A percentile compares a stretch with the other conserved stretches of the same genome.
Conservation (phyloP, 53 echinoderm and acorn worm species). For the Echinarachnius parma region DNA sequence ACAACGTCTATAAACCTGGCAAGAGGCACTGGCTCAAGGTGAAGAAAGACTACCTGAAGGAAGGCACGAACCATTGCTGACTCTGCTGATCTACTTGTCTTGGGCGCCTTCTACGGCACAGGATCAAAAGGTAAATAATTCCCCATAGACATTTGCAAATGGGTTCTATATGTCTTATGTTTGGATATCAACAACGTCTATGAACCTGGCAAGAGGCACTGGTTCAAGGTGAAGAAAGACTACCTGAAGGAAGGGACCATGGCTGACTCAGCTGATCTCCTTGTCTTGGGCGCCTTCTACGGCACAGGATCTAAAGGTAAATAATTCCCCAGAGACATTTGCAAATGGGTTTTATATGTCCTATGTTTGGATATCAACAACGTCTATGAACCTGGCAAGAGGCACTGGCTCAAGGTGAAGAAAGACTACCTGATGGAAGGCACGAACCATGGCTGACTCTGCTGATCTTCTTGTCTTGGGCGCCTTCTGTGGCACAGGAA, state of each 20-base stretch:
- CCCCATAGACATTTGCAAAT: too few relatives aligned
- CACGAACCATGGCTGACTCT: conserved; percentile 90
- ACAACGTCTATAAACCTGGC: conserved; percentile 91
- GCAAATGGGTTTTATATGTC: too few relatives aligned
- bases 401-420: conserved; percentile 99
- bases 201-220: conserved; percentile 95
- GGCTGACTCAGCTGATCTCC: conserved; percentile 93
- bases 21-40: conserved; percentile 99
- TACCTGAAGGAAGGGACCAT: conserved; percentile 90
- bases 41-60: conserved; percentile 93
- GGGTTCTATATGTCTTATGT: too few relatives aligned
- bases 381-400: conserved; percentile 92
- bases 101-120: conserved; percentile 92
- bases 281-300: conserved; percentile 87
- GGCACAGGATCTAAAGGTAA: conserved; percentile 97
- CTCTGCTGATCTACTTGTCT: conserved; percentile 83
- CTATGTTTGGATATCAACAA: conserved; percentile 85
- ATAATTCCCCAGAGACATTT: too few relatives aligned
- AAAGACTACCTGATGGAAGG: conserved; percentile 95
- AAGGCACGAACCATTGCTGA: conserved; percentile 98
- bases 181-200: conserved; percentile 87
- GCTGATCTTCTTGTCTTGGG: conserved; percentile 91
- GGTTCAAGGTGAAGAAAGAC: conserved; percentile 99
- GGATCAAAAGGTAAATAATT: conserved; percentile 97
- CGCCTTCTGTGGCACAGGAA: conserved; percentile 92